A percentile compares a stretch with the other conserved stretches of the same genome.
phyloP scores from a whole-genome alignment of 2,113 vertebrate genomes.

The Micromys minutus region DNA sequence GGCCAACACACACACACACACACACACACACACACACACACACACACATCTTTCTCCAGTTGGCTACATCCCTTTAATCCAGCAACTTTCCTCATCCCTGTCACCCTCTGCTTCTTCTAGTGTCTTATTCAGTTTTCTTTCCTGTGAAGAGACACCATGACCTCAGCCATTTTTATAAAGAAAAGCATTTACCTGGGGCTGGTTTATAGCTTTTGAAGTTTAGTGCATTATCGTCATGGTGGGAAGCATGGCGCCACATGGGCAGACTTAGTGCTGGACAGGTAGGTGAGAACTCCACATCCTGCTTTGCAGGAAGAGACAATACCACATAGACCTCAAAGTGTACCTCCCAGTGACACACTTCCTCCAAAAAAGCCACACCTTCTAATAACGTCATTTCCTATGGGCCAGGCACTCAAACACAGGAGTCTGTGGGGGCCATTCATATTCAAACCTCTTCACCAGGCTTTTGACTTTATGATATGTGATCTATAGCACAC shows the following conservation, averaged over 20 bases:
- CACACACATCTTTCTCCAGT: background rate
- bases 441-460: background rate
- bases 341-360: background rate
- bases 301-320: background rate
- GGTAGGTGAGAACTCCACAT: background rate
- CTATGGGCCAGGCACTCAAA: background rate
- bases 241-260: background rate
- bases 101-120: background rate
- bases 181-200: background rate
- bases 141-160: background rate
- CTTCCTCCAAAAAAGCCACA: background rate
- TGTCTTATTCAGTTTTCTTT: background rate
- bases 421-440: background rate
- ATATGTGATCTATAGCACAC: background rate
- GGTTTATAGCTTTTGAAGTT: background rate
- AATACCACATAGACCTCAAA: background rate
- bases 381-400: background rate
- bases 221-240: background rate
- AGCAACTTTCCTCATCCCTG: background rate
- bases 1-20: too few species aligned
- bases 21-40: too few species aligned
- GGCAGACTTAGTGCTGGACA: background rate
- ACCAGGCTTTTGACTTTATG: background rate
- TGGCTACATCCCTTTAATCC: fast-evolving
- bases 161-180: background rate